phyloP scores from a whole-genome alignment of 2,797 vertebrate genomes.

The Karalla daura region DNA sequence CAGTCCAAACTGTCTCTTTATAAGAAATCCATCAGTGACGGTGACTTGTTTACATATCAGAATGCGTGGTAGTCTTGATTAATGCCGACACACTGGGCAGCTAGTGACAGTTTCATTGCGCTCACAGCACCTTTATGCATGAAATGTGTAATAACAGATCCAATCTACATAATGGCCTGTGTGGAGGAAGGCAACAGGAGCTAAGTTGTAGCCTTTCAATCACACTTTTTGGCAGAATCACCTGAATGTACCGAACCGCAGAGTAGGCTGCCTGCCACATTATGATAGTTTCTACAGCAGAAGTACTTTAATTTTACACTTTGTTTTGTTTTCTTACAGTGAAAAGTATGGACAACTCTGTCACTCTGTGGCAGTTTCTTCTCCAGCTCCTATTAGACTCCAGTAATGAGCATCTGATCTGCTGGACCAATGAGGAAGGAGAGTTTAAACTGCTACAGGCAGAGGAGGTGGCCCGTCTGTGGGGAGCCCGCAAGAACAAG shows the following conservation, averaged over 20 bases:
- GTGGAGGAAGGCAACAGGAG: background rate
- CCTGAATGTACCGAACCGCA: background rate
- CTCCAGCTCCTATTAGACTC: conserved; percentile 95
- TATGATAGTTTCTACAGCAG: too few relatives aligned
- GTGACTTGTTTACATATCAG: too few relatives aligned
- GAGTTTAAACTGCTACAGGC: conserved; percentile 98
- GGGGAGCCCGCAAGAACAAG: conserved; percentile 98
- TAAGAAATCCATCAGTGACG: too few relatives aligned
- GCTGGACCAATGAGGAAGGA: conserved; percentile 96
- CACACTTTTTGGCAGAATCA: background rate
- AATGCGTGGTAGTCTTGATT: too few relatives aligned
- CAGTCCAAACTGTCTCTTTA: too few relatives aligned
- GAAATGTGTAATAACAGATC: too few relatives aligned
- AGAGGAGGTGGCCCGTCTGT: conserved; percentile 96
- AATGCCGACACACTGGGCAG: too few relatives aligned
- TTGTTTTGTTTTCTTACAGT: conserved; percentile 38
- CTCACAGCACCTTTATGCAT: too few relatives aligned
- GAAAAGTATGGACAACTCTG: conserved; percentile 95
- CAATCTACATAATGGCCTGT: too few relatives aligned
- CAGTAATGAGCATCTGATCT: conserved; percentile 93
- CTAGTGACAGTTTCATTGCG: too few relatives aligned
- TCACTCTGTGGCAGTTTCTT: conserved; percentile 99
- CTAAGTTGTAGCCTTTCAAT: background rate
- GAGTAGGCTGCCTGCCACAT: too few relatives aligned
- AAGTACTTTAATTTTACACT: background rate